Percentiles rank a stretch among this genome's conserved stretches.
Evolutionary conservation across 2,113 vertebrate species (phyloP).

Genomic region (Thalassarche chlororhynchos): DNA sequence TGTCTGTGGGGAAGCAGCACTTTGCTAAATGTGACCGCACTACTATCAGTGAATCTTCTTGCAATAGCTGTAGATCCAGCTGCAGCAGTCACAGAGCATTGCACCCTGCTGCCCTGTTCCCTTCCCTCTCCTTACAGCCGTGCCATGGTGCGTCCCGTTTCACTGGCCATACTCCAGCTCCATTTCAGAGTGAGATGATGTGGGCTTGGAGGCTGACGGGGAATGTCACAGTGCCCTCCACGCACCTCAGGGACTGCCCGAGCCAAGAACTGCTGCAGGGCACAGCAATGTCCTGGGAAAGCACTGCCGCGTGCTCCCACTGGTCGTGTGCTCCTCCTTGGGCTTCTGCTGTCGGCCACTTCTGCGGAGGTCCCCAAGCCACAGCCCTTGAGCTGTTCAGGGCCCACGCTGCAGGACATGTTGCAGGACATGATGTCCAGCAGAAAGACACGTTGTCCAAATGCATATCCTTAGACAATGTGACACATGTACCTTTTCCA

Average conservation of each 20-base stretch:
- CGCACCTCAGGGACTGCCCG: background rate
- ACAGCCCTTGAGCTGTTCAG: background rate
- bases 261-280: background rate
- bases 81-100: background rate
- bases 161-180: background rate
- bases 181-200: background rate
- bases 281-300: background rate
- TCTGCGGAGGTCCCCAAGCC: background rate
- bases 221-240: no score
- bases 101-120: background rate
- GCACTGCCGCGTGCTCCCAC: accelerated
- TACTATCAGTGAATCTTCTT: background rate
- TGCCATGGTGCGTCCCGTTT: no score
- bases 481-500: background rate
- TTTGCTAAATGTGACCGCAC: no score
- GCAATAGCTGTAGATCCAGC: background rate
- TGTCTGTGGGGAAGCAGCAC: background rate
- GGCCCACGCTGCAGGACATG: no score
- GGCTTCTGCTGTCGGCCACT: background rate
- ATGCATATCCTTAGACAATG: background rate
- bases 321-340: no score
- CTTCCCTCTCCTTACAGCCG: background rate
- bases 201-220: background rate
- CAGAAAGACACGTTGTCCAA: background rate
- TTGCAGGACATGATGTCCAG: background rate